phyloP scores from a whole-genome alignment of 2,888 invertebrate genomes.

The Stegophylla sp. region DNA sequence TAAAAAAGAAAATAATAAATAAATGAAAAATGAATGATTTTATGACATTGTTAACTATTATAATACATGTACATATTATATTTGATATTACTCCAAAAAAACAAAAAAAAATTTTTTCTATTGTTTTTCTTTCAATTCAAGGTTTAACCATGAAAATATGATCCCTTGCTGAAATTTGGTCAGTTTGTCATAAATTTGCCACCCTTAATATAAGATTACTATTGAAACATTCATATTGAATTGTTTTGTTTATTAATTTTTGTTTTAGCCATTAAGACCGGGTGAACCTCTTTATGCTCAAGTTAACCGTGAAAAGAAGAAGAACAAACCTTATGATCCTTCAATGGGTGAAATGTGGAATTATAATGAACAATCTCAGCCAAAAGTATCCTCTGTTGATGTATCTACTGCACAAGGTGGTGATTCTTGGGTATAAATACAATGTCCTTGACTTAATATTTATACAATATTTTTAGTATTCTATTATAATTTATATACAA shows the following conservation, averaged over 20 bases:
- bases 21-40: too few species aligned
- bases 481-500: constrained; percentile 32
- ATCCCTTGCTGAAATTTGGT: too few species aligned
- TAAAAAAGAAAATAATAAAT: too few species aligned
- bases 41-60: too few species aligned
- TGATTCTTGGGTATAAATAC: constrained; percentile 67
- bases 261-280: constrained; percentile 67
- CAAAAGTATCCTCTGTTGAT: constrained; percentile 54
- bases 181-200: too few species aligned
- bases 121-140: too few species aligned
- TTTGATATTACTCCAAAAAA: too few species aligned
- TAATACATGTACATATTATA: too few species aligned
- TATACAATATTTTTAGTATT: constrained; percentile 40
- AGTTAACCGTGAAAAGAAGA: constrained; percentile 73
- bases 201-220: too few species aligned
- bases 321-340: constrained; percentile 65
- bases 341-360: constrained; percentile 57
- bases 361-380: constrained; percentile 58
- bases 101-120: too few species aligned
- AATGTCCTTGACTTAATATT: not conserved
- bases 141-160: too few species aligned
- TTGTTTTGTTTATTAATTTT: not conserved
- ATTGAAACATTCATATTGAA: too few species aligned
- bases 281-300: constrained; percentile 73
- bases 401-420: constrained; percentile 64